Conservation (phyloP, 1,140 invertebrate species). For the Hylyphantes graminicola region DNA sequence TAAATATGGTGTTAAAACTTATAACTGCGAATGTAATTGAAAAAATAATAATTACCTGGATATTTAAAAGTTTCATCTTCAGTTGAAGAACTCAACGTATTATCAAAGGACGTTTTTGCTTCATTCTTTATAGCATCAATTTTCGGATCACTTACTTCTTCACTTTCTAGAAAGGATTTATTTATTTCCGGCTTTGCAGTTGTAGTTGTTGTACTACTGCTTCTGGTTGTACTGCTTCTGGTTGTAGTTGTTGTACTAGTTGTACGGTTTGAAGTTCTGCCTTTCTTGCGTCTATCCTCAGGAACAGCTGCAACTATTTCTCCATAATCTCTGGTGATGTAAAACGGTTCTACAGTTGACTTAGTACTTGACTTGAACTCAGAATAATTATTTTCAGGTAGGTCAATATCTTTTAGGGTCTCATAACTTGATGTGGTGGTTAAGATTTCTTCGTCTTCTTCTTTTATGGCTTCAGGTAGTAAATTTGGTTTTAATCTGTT, state of each 20-base stretch:
- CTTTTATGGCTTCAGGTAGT: constrained; percentile 3
- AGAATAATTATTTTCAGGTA: too few relatives aligned
- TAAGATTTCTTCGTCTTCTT: not conserved
- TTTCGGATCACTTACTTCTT: too few relatives aligned
- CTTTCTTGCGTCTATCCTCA: not conserved
- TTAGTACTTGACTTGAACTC: not conserved
- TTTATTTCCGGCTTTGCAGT: not conserved
- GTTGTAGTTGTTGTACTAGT: not conserved
- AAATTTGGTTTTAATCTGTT: not conserved
- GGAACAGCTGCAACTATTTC: constrained; percentile 22
- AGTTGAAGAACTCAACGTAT: too few relatives aligned
- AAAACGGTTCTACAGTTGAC: constrained; percentile 46
- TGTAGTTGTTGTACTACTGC: not conserved
- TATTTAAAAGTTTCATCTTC: too few relatives aligned
- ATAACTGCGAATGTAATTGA: too few relatives aligned
- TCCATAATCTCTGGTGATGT: constrained; percentile 51
- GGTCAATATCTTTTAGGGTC: too few relatives aligned
- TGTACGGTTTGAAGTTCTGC: not conserved
- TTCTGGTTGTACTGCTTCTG: not conserved
- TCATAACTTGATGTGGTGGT: not conserved
- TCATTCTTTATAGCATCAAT: too few relatives aligned
- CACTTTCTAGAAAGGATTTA: too few relatives aligned
- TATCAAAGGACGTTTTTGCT: too few relatives aligned
- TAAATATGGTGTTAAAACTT: too few relatives aligned
- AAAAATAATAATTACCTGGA: too few relatives aligned